Base-by-base conservation (phyloP, 2,888 invertebrate species). In the Asteroscopus sphinx region DNA sequence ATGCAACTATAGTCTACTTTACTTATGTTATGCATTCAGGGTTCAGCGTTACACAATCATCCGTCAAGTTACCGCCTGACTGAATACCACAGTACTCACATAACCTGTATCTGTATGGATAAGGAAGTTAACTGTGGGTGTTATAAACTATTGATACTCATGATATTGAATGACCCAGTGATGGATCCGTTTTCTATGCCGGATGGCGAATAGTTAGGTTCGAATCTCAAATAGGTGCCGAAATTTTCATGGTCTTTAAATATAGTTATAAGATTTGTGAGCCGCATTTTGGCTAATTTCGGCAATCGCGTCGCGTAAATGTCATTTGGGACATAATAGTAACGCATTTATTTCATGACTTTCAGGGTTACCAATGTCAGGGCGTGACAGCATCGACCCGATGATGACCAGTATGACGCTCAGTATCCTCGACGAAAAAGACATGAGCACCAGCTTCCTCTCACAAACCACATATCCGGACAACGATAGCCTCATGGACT, bases 371-470 rank as follows among this genome's bases (percentile, higher is more conserved):
- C 89, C 88, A 47, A 65, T 72, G 41, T 79, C 89, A 64, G 90
- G 88, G 4, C 89, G 93, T 3, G 91, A 93, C 33, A 93, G 93
- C 70, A 79, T 92, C 46, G 93, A 94, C 63, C 93, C 90, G 1
- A 91, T 94, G 91, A 85, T 92, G 88, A 93, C 92, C 3, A 94
- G 94, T 67, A 94, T 94, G 93, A 93, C 94, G 0, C 86, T 93
- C 15, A 94, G 94, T 56, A 94, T 94, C 36, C 80, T 94, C 8
- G 94, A 94, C 65, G 94, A 94, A 51, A 94, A 94, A 52, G 94
- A 95, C 68, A 95, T 95, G 94, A 94, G 88, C 68, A 94, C 94
- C 1, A 94, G 94, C 66, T 94, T 94, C 76, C 89, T 94, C 15
- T 95, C 94, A 0, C 94, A 94, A 58, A 92, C 93, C 32, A 93